Percentiles rank a stretch among this genome's conserved stretches.
phyloP scores from a whole-genome alignment of 2,888 invertebrate species.

The Odontocerum albicorne region DNA sequence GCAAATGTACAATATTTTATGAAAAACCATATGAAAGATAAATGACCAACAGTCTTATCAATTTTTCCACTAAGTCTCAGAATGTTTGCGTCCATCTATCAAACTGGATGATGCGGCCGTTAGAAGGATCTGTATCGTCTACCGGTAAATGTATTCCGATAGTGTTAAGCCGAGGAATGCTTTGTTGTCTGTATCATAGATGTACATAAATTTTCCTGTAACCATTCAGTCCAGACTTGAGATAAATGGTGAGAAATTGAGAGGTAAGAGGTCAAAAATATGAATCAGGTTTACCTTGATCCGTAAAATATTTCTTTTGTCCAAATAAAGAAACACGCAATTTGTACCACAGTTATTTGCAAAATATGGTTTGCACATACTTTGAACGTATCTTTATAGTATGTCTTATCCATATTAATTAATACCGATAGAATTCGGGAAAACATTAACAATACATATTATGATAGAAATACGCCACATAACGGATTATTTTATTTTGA shows the following conservation, averaged over 20 bases:
- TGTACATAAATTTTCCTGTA: constrained; percentile 2
- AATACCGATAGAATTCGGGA: too few species aligned
- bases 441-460: too few species aligned
- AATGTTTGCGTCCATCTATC: constrained; percentile 11
- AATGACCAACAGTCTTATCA: constrained; percentile 10
- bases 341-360: too few species aligned
- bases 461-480: too few species aligned
- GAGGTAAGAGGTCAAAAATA: too few species aligned
- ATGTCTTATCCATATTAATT: too few species aligned
- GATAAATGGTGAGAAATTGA: constrained; percentile 1
- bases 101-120: constrained; percentile 4
- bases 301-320: too few species aligned
- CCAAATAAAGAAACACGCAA: too few species aligned
- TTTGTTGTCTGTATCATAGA: background rate
- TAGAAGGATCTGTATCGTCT: background rate
- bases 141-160: constrained; percentile 8
- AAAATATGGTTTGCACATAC: too few species aligned
- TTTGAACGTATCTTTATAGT: too few species aligned
- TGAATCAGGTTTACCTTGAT: too few species aligned
- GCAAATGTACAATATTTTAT: background rate
- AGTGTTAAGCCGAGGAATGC: background rate
- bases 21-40: constrained; percentile 1
- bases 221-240: background rate
- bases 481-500: too few species aligned
- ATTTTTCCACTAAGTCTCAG: background rate